These are phyloP conservation scores for Amphipoea oculea DNA, from an alignment of 2,888 invertebrate genomes.

Conservation along the genomic window DNA sequence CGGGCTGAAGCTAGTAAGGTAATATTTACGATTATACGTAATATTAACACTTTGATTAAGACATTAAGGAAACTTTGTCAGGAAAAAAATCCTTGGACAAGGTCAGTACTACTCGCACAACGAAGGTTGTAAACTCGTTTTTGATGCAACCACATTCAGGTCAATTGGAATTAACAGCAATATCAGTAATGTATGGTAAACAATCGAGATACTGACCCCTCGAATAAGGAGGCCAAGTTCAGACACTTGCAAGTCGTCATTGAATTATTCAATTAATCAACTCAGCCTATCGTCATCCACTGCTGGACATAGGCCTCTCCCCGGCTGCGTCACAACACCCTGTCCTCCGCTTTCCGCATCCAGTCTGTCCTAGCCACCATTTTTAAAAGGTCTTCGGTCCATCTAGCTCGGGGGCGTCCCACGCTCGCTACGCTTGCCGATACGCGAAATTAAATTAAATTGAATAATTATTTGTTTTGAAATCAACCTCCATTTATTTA, in stretches of 20 bases:
- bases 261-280: neutral
- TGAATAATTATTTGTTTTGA: neutral
- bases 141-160: neutral
- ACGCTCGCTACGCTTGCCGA: too few relatives aligned
- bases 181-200: neutral
- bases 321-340: too few relatives aligned
- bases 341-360: too few relatives aligned
- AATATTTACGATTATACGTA: neutral
- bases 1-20: too few relatives aligned
- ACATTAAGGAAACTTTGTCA: constrained; percentile 6
- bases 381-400: too few relatives aligned
- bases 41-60: neutral
- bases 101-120: neutral
- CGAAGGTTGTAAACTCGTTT: constrained; percentile 13
- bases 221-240: neutral
- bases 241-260: neutral
- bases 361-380: too few relatives aligned
- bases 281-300: too few relatives aligned
- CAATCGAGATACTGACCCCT: constrained; percentile 9
- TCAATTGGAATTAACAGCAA: constrained; percentile 1
- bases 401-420: too few relatives aligned
- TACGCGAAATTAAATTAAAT: too few relatives aligned
- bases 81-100: neutral
- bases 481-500: neutral
- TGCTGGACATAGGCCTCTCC: too few relatives aligned